phyloP scores from a whole-genome alignment of 1,140 invertebrate genomes.

The Cepaea nemoralis region DNA sequence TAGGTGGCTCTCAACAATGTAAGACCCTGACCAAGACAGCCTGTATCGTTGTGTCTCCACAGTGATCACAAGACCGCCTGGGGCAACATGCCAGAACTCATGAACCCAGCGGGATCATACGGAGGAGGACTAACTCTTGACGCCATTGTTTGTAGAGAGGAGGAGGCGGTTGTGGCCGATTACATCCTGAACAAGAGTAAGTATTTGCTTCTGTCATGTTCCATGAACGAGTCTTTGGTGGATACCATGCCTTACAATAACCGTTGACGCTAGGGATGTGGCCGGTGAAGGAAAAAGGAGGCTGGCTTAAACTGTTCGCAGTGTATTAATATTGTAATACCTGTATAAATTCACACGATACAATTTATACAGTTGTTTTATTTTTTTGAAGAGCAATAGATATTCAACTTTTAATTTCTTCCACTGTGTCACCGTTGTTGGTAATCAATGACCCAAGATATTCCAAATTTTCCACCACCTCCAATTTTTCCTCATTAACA shows the following conservation, averaged over 20 bases:
- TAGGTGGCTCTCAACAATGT: neutral
- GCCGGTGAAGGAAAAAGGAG: no score
- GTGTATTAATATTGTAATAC: no score
- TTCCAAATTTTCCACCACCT: no score
- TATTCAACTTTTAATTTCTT: no score
- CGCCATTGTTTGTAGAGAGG: slow-evolving; percentile 66
- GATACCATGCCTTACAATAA: neutral
- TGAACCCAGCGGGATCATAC: slow-evolving; percentile 55
- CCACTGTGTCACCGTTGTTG: no score
- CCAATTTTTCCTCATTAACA: no score
- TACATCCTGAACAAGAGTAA: slow-evolving; percentile 64
- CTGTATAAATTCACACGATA: no score
- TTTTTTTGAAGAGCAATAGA: no score
- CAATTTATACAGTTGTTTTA: no score
- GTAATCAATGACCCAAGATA: no score
- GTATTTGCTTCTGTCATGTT: neutral
- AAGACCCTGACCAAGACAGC: neutral
- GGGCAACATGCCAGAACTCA: slow-evolving; percentile 62
- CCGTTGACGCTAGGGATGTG: no score
- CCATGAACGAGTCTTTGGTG: neutral
- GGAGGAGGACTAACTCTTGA: slow-evolving; percentile 61
- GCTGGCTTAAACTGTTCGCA: no score
- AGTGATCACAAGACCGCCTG: neutral
- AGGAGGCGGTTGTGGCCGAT: slow-evolving; percentile 67
- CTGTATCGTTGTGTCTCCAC: neutral